Evolutionary conservation across 1,140 invertebrate genomes (phyloP), one percentile per base, ranked within the genome.

Genomic region (Mycetomoellerius zeteki): DNA sequence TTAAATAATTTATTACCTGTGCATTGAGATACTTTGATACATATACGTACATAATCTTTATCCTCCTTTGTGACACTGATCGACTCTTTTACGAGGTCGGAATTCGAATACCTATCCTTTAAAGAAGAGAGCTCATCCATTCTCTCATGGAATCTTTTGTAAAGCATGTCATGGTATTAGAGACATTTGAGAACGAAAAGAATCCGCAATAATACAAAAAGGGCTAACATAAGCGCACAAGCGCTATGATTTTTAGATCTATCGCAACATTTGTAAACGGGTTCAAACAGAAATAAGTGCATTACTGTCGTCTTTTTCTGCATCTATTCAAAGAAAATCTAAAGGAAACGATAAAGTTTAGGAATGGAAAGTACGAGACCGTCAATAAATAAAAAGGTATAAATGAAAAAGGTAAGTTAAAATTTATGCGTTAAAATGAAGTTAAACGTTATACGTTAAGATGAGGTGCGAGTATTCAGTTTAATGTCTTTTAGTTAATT

Each of bases 401-500:
- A 43, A n/a, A 47, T 2, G 5, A 7, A 12, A 30, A n/a, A 30
- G 4, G 16, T n/a, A 52, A 21, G 3, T 56, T 37, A 37, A 37
- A 37, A 37, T 37, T 37, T 37, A 33, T 16, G 14, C n/a, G 3
- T 6, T 10, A 10, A 62, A 43, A 43, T 24, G 10, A 43, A 43
- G 37, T 43, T 43, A 43, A 43, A 43, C 0, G 37, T 43, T 43
- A 43, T 3, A 43, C 10, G 37, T 7, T 43, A 43, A 43, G 24
- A 2, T n/a, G 16, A 50, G 8, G n/a, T 3, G n/a, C 12, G n/a
- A 43, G 3, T 21, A 43, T 43, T 67, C 4, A 33, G 3, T 3
- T 75, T 33, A 75, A 75, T 30, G 7, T 37, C n/a, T 37, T 75
- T 12, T 0, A 73, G 47, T 30, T 33, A 56, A 56, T 21, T 56